These are phyloP conservation scores for Lota lota DNA, from an alignment of 2,113 vertebrate species.

Conservation along the genomic window DNA sequence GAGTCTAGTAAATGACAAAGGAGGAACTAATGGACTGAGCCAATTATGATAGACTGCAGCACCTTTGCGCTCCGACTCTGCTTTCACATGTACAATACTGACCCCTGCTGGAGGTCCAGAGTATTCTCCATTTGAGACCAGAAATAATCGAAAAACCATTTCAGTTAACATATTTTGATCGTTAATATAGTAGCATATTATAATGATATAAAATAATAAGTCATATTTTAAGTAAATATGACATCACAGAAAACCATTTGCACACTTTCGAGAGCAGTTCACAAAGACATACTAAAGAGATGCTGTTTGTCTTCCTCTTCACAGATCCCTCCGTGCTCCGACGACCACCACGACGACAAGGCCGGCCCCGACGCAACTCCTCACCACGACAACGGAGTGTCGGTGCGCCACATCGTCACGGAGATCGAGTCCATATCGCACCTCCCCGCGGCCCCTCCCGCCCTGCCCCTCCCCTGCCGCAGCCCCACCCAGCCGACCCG, in stretches of 20 bases:
- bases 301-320: neutral
- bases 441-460: conserved; percentile 51
- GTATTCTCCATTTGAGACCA: neutral
- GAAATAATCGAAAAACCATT: neutral
- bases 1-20: conserved; percentile 1
- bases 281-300: neutral
- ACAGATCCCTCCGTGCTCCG: conserved; percentile 33
- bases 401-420: conserved; percentile 91
- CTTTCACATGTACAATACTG: conserved; percentile 17
- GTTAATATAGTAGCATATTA: neutral
- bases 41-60: neutral
- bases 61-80: neutral
- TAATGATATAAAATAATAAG: neutral
- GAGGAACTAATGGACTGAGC: neutral
- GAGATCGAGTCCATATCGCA: conserved; percentile 87
- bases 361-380: conserved; percentile 33
- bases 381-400: conserved; percentile 84
- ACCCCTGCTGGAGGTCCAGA: conserved; percentile 40
- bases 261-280: too few relatives aligned
- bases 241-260: too few relatives aligned
- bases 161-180: neutral
- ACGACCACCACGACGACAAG: conserved; percentile 30
- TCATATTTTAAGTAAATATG: too few relatives aligned
- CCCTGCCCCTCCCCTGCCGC: conserved; percentile 8
- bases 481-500: conserved; percentile 17